phyloP scores from a whole-genome alignment of 92 coral and sea anemone species.

The Porites evermanni region DNA sequence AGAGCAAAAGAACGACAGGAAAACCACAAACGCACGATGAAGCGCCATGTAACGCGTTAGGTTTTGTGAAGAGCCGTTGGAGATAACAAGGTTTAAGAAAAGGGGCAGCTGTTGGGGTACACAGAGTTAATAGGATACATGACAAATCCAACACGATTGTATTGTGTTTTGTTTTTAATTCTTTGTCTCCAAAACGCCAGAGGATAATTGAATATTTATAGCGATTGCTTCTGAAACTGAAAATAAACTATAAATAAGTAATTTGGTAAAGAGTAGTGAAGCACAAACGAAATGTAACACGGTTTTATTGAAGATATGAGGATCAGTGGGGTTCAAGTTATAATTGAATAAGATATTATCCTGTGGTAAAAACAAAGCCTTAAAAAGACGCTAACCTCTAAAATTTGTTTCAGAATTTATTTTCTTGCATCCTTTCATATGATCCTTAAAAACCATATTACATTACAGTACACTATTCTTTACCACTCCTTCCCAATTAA shows the following conservation, averaged over 20 bases:
- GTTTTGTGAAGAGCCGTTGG: slow-evolving; percentile 4
- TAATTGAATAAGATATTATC: background rate
- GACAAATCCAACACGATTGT: background rate
- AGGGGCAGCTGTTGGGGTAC: background rate
- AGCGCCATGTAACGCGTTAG: slow-evolving; percentile 37
- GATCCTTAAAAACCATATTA: no score
- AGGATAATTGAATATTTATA: slow-evolving; percentile 33
- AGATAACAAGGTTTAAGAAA: slow-evolving; percentile 15
- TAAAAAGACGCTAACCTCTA: no score
- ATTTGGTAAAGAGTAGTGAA: background rate
- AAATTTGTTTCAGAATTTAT: background rate
- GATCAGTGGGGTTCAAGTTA: background rate
- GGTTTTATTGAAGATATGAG: background rate
- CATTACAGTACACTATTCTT: background rate
- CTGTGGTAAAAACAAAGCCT: background rate
- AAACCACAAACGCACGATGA: slow-evolving; percentile 32
- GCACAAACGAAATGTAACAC: background rate
- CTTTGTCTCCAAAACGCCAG: slow-evolving; percentile 15
- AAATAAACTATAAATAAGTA: slow-evolving; percentile 9
- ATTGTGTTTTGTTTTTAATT: slow-evolving; percentile 19
- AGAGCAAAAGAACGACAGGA: slow-evolving; percentile 6
- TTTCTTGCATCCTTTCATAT: background rate
- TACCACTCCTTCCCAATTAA: no score
- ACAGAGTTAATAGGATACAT: slow-evolving; percentile 14
- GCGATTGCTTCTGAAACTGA: background rate